A percentile compares a stretch with the other conserved stretches of the same genome.
Conservation (phyloP, 2,888 invertebrate species). For the Xylophagus ater region DNA sequence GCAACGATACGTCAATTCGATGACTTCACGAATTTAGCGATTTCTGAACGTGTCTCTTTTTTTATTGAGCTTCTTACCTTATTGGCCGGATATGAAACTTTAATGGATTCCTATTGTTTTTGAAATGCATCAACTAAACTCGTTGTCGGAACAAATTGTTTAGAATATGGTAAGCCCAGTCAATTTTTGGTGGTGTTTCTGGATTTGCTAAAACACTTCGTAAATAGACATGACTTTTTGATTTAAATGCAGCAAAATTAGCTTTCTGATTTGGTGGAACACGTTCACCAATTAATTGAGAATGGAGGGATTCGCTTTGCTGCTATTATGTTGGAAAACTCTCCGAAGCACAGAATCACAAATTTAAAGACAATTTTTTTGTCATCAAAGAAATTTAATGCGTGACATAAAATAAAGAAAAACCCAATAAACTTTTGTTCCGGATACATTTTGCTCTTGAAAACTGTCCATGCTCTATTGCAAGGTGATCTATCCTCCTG, state of each 20-base stretch:
- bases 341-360: no score
- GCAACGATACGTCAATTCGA: conserved; percentile 32
- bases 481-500: no score
- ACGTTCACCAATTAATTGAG: conserved; percentile 80
- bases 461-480: no score
- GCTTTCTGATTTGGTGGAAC: conserved; percentile 63
- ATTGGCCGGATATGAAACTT: conserved; percentile 73
- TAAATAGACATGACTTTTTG: conserved; percentile 71
- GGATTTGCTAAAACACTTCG: conserved; percentile 66
- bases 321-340: no score
- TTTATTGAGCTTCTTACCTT: conserved; percentile 61
- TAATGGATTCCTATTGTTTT: conserved; percentile 68
- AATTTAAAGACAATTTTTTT: no score
- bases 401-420: no score
- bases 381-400: no score
- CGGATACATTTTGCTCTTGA: no score
- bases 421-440: no score
- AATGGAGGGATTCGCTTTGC: conserved; percentile 66
- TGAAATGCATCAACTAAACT: conserved; percentile 82
- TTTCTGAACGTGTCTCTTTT: conserved; percentile 48
- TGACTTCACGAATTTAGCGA: conserved; percentile 50
- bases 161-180: conserved; percentile 79
- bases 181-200: conserved; percentile 66
- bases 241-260: conserved; percentile 64
- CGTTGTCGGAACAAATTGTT: conserved; percentile 55